Evolutionary conservation across 1,140 invertebrate genomes (phyloP).

Genomic region (Drosophila tropicalis): DNA sequence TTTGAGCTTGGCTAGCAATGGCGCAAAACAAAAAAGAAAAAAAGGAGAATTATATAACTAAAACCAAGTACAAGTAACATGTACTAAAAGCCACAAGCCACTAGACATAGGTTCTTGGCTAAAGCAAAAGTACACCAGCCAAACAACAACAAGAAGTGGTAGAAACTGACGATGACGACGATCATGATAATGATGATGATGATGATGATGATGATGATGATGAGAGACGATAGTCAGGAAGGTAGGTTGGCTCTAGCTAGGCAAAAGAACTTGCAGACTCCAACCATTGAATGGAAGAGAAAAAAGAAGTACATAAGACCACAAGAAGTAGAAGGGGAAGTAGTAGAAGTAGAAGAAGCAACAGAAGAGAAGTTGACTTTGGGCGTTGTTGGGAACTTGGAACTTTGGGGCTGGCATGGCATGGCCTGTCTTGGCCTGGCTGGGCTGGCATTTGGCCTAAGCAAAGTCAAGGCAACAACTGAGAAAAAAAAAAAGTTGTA

Average conservation of each 20-base stretch:
- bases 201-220: too few species aligned
- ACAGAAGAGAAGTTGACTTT: conserved; percentile 51
- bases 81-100: conserved; percentile 49
- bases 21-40: conserved; percentile 15
- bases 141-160: conserved; percentile 27
- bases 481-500: conserved; percentile 65
- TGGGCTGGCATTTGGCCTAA: conserved; percentile 71
- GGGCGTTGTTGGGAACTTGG: conserved; percentile 50
- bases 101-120: conserved; percentile 27
- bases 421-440: conserved; percentile 29
- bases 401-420: conserved; percentile 23
- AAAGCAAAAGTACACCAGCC: conserved; percentile 67
- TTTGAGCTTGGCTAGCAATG: conserved; percentile 29
- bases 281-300: conserved; percentile 18
- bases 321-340: conserved; percentile 33
- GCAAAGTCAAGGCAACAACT: conserved; percentile 73
- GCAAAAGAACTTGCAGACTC: conserved; percentile 21
- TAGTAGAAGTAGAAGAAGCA: conserved; percentile 2
- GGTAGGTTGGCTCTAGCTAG: conserved; percentile 18
- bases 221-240: conserved; percentile 5
- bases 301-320: conserved; percentile 4
- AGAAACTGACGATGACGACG: background rate
- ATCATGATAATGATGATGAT: too few species aligned
- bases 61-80: conserved; percentile 44
- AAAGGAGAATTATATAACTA: conserved; percentile 53